Evolutionary conservation across 2,797 vertebrate genomes (phyloP).

Genomic region (Coreius guichenoti): DNA sequence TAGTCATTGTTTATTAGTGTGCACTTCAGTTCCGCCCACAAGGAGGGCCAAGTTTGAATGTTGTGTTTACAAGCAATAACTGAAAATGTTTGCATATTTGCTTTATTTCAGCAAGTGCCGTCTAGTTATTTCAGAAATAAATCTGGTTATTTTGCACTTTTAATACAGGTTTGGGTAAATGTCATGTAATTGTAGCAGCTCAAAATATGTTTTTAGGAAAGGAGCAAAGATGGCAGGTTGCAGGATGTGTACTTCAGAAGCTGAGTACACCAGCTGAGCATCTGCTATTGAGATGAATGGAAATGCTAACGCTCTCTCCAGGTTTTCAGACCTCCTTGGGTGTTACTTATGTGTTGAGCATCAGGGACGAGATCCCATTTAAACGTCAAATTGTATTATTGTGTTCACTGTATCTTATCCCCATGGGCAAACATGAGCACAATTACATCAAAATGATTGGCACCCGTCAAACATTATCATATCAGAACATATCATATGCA

Average conservation of each 20-base stretch:
- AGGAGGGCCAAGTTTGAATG: not conserved
- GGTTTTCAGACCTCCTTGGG: constrained; percentile 27
- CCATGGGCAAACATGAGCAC: constrained; percentile 38
- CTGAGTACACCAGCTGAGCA: constrained; percentile 29
- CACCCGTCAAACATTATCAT: constrained; percentile 32
- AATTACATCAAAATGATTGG: constrained; percentile 44
- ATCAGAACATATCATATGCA: not conserved
- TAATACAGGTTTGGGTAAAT: not conserved
- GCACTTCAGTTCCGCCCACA: not conserved
- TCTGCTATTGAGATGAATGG: constrained; percentile 26
- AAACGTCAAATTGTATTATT: constrained; percentile 28
- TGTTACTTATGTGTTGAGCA: constrained; percentile 20
- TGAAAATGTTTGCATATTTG: not conserved
- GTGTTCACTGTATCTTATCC: constrained; percentile 14
- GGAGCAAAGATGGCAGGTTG: constrained; percentile 20
- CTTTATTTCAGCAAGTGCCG: not conserved
- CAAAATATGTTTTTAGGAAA: constrained; percentile 15
- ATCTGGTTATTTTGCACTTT: constrained; percentile 3
- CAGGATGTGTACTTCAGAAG: constrained; percentile 7
- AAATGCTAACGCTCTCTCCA: constrained; percentile 19
- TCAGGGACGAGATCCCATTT: constrained; percentile 25
- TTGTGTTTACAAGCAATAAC: not conserved
- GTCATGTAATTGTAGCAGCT: not conserved
- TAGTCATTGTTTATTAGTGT: not conserved
- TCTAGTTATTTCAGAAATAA: not conserved